Evolutionary conservation across 1,140 invertebrate species (phyloP).

Genomic region (Diachasma alloeum): DNA sequence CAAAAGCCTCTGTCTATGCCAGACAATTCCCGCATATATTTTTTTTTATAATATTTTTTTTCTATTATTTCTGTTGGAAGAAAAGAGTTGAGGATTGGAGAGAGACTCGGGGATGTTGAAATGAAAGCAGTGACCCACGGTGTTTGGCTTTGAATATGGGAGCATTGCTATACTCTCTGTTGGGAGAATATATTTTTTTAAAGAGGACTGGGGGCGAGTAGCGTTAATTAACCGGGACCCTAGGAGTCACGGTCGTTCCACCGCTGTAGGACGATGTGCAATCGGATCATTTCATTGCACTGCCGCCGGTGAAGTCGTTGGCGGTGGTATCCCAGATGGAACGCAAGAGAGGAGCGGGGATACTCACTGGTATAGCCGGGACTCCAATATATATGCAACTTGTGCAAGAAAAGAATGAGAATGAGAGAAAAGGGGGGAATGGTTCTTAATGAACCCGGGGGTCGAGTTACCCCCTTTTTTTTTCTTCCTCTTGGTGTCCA

Average conservation of each 20-base stretch:
- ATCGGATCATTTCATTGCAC: conserved; percentile 36
- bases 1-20: not conserved
- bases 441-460: conserved; percentile 30
- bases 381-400: conserved; percentile 1
- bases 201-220: conserved; percentile 14
- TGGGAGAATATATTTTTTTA: conserved; percentile 12
- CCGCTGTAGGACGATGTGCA: conserved; percentile 20
- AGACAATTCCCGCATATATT: not conserved
- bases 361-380: not conserved
- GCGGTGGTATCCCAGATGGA: conserved; percentile 10
- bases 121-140: conserved; percentile 22
- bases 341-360: not conserved
- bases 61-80: not conserved
- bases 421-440: conserved; percentile 1
- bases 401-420: conserved; percentile 8
- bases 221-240: conserved; percentile 34
- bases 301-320: conserved; percentile 7
- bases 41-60: not conserved
- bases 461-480: conserved; percentile 21
- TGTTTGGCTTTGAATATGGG: conserved; percentile 21
- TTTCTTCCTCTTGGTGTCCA: conserved; percentile 16
- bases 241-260: conserved; percentile 30
- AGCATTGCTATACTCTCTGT: not conserved
- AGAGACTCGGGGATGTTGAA: not conserved
- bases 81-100: not conserved